Evolutionary conservation across 2,797 vertebrate species (phyloP), one percentile per base, ranked within the genome.

Genomic region (Peromyscus nudipes): DNA sequence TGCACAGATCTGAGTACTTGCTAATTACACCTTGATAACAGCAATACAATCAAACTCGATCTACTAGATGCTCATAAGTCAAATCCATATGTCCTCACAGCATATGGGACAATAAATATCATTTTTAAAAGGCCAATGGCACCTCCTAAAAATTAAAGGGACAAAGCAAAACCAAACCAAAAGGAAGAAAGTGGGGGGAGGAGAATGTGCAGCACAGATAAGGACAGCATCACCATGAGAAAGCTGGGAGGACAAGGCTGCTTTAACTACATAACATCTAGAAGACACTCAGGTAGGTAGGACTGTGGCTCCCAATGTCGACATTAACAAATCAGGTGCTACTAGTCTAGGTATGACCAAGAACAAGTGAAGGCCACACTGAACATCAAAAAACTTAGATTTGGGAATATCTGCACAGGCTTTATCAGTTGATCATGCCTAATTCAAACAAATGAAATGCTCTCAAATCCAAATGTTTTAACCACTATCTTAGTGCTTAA

Each of bases 381-480:
- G 84, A 80, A 11, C 23, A 21, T 13, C 31, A 12, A 73, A 73
- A 40, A 40, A 40, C 19, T 73, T 40, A 80, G 29, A 87, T 71
- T 67, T 69, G 40, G 13, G 49, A 64, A 37, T 52, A 62, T 73
- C 40, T 94, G 55, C 31, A 89, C 52, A 82, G 43, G 80, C 40
- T 40, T 64, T 89, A 49, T 27, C 43, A 43, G 55, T 64, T 94
- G 55, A 64, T 57, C 62, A 93, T 60, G 34, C 52, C 67, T 46
- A 83, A 92, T n/a, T n/a, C 49, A 55, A 86, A 79, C 84, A 34
- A 57, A n/a, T 71, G 52, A 79, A 93, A 79, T 86, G 62, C 49
- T 79, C 62, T 86, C 62, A 88, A 81, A 80, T 80, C 52, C 52
- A 60, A 88, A 87, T 40, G 27, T 60, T 46, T 77, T 37, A 46